Evolutionary conservation across 2,113 vertebrate genomes (phyloP), one percentile per base, ranked within the genome.

Genomic region (Orycteropus afer): DNA sequence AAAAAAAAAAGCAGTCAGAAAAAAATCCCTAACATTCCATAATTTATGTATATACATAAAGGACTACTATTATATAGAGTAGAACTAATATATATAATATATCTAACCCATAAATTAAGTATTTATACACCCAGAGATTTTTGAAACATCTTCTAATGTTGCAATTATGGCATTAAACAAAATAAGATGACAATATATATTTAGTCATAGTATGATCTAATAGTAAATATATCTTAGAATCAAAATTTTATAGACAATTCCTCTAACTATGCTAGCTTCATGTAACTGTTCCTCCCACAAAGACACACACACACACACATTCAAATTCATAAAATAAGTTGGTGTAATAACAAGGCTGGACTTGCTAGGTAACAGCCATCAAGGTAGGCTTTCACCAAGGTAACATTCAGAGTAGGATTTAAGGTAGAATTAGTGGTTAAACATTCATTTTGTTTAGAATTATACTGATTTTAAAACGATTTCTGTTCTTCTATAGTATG

Each of bases 1-100:
- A 10, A 13, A 89, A 95, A 84, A 83, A 96, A 74, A 77, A n/a
- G 27, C 9, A 89, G 4, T 65, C 20, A 77, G 32, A 86, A 90
- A 20, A 49, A 93, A 95, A 87, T 80, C 29, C 14, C 18, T 40
- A 20, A 71, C 71, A 85, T 0, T 84, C 23, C n/a, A 92, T 7
- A 69, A 34, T 69, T 82, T 74, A 73, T 20, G 74, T 82, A 49
- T 49, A 73, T 17, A 67, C 29, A 71, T 25, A 57, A 32, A 65
- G 40, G 51, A 92, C 53, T 93, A 74, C n/a, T 51, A 90, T 88
- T 57, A 86, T 89, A 65, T 73, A 53, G 65, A 86, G 10, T 15
- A 57, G 3, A 78, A 93, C 12, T 40, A 73, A 80, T 10, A 80
- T 17, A 79, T 15, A 86, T 32, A 89, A 77, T 22, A 2, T 53